Conservation (phyloP, 2,797 vertebrate genomes). For the Danio tinwini region DNA sequence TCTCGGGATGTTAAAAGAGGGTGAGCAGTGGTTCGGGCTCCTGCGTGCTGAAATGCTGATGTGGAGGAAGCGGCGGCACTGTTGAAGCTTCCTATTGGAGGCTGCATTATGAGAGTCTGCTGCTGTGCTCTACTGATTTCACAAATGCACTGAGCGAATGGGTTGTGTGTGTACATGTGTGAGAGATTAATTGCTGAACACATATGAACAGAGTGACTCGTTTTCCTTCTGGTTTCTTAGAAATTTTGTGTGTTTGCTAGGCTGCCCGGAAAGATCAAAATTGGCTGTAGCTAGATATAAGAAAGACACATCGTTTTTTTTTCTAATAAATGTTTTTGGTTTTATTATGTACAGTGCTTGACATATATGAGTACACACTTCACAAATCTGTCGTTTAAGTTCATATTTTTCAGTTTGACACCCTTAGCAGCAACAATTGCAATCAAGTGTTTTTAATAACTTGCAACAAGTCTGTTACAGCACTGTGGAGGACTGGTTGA, state of each 20-base stretch:
- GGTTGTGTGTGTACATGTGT: not conserved
- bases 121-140: constrained; percentile 49
- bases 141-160: constrained; percentile 15
- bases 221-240: not conserved
- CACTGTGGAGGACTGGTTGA: no score
- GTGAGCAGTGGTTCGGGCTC: constrained; percentile 57
- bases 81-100: constrained; percentile 64
- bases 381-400: no score
- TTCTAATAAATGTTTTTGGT: no score
- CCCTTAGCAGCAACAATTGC: no score
- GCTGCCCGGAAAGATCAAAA: not conserved
- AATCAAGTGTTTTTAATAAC: no score
- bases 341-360: no score
- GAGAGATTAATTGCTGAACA: constrained; percentile 29
- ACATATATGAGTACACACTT: no score
- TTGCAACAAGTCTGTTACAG: no score
- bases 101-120: constrained; percentile 61
- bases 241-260: constrained; percentile 1
- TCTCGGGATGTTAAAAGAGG: constrained; percentile 54
- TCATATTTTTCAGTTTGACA: no score
- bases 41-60: constrained; percentile 67
- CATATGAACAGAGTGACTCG: constrained; percentile 1
- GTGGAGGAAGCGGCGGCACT: constrained; percentile 56
- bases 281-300: no score
- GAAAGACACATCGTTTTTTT: no score